A percentile compares a stretch with the other conserved stretches of the same genome.
These are phyloP conservation scores for Rhynchonycteris naso DNA, from an alignment of 2,797 vertebrate species.

Conservation along the genomic window DNA sequence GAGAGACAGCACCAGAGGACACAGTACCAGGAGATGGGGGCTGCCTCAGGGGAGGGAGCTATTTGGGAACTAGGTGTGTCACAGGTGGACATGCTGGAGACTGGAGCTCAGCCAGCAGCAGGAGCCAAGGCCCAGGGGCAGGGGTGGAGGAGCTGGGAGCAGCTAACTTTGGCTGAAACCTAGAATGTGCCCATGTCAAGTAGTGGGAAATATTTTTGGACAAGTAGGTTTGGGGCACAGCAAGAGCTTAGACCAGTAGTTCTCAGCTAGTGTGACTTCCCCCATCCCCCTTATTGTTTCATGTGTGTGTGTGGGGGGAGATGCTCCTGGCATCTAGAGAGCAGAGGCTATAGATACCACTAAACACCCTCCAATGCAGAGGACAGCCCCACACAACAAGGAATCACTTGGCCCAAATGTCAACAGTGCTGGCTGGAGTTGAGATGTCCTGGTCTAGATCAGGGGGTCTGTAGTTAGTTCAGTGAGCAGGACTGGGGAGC, in stretches of 20 bases:
- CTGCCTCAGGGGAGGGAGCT: neutral
- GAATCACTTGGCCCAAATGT: neutral
- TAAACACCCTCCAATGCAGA: neutral
- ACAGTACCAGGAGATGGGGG: neutral
- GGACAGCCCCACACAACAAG: neutral
- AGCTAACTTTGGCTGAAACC: neutral
- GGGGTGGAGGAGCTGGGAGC: neutral
- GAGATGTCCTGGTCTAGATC: neutral
- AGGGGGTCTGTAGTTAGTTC: neutral
- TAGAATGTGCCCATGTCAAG: neutral
- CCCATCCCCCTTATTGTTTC: neutral
- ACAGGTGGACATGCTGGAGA: neutral
- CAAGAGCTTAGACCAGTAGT: neutral
- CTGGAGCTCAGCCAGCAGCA: neutral
- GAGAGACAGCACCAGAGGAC: neutral
- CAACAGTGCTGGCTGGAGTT: neutral
- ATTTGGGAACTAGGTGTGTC: neutral
- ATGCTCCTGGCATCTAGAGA: too few relatives aligned
- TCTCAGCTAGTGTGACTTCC: neutral
- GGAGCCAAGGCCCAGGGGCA: neutral
- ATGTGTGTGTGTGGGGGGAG: neutral
- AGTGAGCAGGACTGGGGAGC: neutral
- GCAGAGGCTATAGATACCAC: neutral
- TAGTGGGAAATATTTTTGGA: neutral
- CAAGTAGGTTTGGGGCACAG: neutral